These are phyloP conservation scores for Brenthis daphne DNA, from an alignment of 2,888 invertebrate species.

Conservation along the genomic window DNA sequence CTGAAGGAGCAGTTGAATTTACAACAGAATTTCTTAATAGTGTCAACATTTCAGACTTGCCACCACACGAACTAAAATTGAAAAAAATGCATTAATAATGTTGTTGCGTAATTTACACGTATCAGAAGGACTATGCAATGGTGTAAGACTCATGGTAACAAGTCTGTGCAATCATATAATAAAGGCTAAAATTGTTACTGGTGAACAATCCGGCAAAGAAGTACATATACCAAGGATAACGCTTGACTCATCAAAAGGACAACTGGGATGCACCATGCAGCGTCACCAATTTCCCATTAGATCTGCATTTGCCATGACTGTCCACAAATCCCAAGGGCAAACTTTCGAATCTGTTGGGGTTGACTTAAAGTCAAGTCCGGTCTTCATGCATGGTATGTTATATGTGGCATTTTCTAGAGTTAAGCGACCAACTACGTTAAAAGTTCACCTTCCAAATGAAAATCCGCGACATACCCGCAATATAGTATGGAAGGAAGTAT, in stretches of 20 bases:
- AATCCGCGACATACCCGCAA: too few species aligned
- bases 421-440: constrained; percentile 31
- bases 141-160: constrained; percentile 36
- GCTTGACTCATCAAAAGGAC: constrained; percentile 32
- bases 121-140: constrained; percentile 41
- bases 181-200: constrained; percentile 37
- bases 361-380: constrained; percentile 33
- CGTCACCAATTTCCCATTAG: constrained; percentile 39
- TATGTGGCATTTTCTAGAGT: constrained; percentile 31
- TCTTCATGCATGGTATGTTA: constrained; percentile 36
- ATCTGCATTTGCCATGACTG: constrained; percentile 37
- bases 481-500: too few species aligned
- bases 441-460: constrained; percentile 26
- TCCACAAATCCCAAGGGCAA: constrained; percentile 33
- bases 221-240: constrained; percentile 27
- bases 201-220: constrained; percentile 37
- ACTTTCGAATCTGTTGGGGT: constrained; percentile 31
- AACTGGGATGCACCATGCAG: constrained; percentile 39
- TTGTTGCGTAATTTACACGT: constrained; percentile 38
- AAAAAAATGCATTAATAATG: constrained; percentile 35
- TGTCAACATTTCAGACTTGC: constrained; percentile 35
- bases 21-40: too few species aligned
- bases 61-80: constrained; percentile 34
- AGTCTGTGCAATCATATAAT: constrained; percentile 40
- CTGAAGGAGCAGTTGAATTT: too few species aligned